Evolutionary conservation across 1,140 invertebrate species (phyloP).

Genomic region (Anastrepha ludens): DNA sequence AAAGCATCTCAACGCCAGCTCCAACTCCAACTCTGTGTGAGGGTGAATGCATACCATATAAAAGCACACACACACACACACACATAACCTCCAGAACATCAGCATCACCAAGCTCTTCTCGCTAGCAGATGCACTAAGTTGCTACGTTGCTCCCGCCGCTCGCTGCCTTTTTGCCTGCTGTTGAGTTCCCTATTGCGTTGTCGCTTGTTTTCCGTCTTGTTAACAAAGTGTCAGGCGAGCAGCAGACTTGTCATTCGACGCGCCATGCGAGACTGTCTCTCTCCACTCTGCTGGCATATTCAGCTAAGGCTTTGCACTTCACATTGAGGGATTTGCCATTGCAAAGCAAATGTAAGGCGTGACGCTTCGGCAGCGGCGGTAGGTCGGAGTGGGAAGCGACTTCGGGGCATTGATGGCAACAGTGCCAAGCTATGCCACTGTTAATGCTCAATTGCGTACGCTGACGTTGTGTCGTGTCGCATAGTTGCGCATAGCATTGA

Average conservation of each 20-base stretch:
- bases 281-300: background rate
- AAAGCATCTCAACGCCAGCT: too few relatives aligned
- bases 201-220: constrained; percentile 47
- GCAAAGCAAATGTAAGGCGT: background rate
- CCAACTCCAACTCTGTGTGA: too few relatives aligned
- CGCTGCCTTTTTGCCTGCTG: background rate
- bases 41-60: too few relatives aligned
- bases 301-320: constrained; percentile 12
- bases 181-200: constrained; percentile 40
- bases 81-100: background rate
- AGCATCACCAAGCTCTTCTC: background rate
- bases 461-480: background rate
- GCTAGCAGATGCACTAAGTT: constrained; percentile 15
- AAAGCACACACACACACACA: background rate
- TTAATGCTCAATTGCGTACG: constrained; percentile 32
- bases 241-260: constrained; percentile 33
- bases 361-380: background rate
- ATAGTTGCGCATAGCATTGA: background rate
- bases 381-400: background rate
- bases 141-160: background rate
- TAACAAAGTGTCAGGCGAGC: constrained; percentile 48
- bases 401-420: background rate
- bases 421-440: background rate
- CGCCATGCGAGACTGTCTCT: background rate
- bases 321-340: constrained; percentile 11